phyloP scores from a whole-genome alignment of 2,888 invertebrate species.

The Ichneumoninae sp. region DNA sequence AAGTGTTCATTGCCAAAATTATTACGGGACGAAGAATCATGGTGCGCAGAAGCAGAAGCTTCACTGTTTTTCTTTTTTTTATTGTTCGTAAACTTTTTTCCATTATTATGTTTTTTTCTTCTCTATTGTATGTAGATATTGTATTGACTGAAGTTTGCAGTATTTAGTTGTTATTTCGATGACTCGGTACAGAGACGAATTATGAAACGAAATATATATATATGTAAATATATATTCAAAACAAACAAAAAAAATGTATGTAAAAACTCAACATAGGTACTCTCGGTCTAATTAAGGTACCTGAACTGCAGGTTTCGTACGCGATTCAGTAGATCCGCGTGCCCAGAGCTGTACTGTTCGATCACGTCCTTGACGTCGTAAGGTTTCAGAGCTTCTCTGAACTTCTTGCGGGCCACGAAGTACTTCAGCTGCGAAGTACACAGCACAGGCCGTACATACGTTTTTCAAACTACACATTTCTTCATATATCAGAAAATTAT shows the following conservation, averaged over 20 bases:
- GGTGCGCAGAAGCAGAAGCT: not conserved
- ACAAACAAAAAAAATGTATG: slow-evolving; percentile 28
- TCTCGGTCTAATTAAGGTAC: slow-evolving; percentile 82
- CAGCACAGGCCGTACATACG: slow-evolving; percentile 70
- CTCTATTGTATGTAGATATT: not conserved
- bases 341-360: slow-evolving; percentile 95
- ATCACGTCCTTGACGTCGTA: slow-evolving; percentile 98
- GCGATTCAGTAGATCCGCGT: slow-evolving; percentile 94
- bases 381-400: slow-evolving; percentile 96
- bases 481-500: slow-evolving; percentile 31
- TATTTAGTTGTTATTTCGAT: not conserved
- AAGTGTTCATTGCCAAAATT: slow-evolving; percentile 24
- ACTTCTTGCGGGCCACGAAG: slow-evolving; percentile 95
- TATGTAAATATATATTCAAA: slow-evolving; percentile 7
- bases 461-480: slow-evolving; percentile 57
- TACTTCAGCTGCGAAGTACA: slow-evolving; percentile 89
- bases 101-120: not conserved
- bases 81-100: not conserved
- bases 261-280: slow-evolving; percentile 53
- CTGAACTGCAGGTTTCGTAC: slow-evolving; percentile 95
- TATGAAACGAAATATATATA: slow-evolving; percentile 5
- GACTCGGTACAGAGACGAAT: not conserved
- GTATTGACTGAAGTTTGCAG: not conserved
- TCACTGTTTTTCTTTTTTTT: not conserved
- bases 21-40: not conserved